These are phyloP conservation scores for Oscheius sp. DNA, from an alignment of 2,888 invertebrate species.

Conservation along the genomic window DNA sequence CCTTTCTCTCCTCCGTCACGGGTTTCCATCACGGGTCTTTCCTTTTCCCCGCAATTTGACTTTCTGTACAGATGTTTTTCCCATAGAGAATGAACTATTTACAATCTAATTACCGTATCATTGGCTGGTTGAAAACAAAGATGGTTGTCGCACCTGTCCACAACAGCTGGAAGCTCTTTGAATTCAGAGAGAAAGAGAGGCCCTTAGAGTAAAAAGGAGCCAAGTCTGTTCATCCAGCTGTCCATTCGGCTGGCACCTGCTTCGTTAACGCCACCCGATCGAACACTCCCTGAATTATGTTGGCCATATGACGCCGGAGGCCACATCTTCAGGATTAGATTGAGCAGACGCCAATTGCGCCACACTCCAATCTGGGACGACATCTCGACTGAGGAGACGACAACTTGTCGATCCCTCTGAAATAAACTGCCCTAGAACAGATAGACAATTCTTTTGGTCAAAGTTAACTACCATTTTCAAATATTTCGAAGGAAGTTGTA, in stretches of 20 bases:
- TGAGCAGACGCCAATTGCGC: constrained; percentile 34
- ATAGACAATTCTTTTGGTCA: too few relatives aligned
- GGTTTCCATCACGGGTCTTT: constrained; percentile 31
- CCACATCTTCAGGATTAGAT: constrained; percentile 33
- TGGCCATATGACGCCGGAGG: constrained; percentile 34
- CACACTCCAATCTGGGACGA: not conserved
- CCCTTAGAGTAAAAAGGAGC: not conserved
- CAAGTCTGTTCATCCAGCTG: constrained; percentile 28
- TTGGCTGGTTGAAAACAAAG: not conserved
- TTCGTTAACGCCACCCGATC: constrained; percentile 33
- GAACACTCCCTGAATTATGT: constrained; percentile 35
- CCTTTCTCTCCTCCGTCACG: constrained; percentile 2
- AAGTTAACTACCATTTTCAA: too few relatives aligned
- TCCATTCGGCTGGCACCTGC: constrained; percentile 35
- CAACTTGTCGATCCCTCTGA: too few relatives aligned
- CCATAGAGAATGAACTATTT: constrained; percentile 23
- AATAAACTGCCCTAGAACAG: too few relatives aligned
- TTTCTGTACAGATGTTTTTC: constrained; percentile 26
- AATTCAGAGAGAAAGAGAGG: constrained; percentile 6
- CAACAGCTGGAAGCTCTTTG: constrained; percentile 15
- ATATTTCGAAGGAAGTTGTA: not conserved
- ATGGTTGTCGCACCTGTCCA: too few relatives aligned
- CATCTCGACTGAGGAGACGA: too few relatives aligned
- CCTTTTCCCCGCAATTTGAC: not conserved
- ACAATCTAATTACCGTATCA: not conserved